These are phyloP conservation scores for Dusona sp. DNA, from an alignment of 2,888 invertebrate genomes.

Conservation along the genomic window DNA sequence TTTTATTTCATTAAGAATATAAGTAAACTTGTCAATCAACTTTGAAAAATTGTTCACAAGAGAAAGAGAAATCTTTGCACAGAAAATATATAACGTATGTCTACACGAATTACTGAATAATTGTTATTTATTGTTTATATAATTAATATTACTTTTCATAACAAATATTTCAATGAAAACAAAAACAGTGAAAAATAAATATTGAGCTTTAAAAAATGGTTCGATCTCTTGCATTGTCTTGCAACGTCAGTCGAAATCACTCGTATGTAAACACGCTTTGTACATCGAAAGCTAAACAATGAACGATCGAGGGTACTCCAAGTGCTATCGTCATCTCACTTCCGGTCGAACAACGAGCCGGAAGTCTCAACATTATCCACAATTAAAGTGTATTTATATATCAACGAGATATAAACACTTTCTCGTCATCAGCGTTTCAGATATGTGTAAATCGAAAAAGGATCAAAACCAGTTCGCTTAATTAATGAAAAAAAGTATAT, in stretches of 20 bases:
- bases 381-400: neutral
- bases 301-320: neutral
- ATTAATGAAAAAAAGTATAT: no score
- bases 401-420: slow-evolving; percentile 6
- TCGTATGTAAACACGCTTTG: neutral
- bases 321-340: slow-evolving; percentile 25
- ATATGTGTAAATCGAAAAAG: neutral
- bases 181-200: neutral
- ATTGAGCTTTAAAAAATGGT: neutral
- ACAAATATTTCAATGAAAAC: neutral
- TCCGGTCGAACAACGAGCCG: slow-evolving; percentile 49
- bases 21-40: neutral
- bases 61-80: neutral
- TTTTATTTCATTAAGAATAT: neutral
- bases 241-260: no score
- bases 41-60: no score
- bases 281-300: neutral
- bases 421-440: neutral
- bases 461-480: neutral
- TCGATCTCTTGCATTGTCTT: neutral
- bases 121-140: no score
- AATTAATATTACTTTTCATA: no score
- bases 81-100: neutral
- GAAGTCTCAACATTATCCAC: slow-evolving; percentile 49
- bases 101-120: neutral